Conservation (phyloP, 2,797 vertebrate genomes). For the Buphagus erythrorhynchus region DNA sequence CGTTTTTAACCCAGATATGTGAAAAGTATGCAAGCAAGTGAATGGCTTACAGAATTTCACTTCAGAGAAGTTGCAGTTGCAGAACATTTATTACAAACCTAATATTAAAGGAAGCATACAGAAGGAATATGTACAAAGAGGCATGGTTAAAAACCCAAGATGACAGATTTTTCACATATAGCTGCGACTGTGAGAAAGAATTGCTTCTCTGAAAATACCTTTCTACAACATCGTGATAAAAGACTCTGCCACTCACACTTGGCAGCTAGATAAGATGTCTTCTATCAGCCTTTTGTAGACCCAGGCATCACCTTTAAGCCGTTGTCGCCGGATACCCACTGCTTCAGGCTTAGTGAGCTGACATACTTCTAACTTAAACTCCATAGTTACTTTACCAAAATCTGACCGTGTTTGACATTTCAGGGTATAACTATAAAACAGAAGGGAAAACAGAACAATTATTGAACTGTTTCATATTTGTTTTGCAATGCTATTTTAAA, state of each 20-base stretch:
- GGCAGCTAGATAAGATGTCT: slow-evolving; percentile 87
- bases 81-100: background rate
- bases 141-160: background rate
- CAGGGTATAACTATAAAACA: slow-evolving; percentile 85
- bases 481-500: background rate
- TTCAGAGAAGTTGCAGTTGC: slow-evolving; percentile 26
- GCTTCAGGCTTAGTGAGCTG: slow-evolving; percentile 85
- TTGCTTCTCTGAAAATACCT: background rate
- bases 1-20: slow-evolving; percentile 1
- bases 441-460: background rate
- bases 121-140: background rate
- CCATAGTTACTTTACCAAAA: slow-evolving; percentile 91
- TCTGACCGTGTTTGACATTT: slow-evolving; percentile 90
- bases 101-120: background rate
- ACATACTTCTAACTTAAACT: slow-evolving; percentile 95
- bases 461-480: background rate
- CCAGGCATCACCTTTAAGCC: slow-evolving; percentile 95
- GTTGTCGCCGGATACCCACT: slow-evolving; percentile 87
- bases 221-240: background rate
- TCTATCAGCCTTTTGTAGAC: slow-evolving; percentile 95
- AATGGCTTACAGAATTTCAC: background rate
- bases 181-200: background rate
- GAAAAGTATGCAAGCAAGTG: background rate
- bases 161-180: slow-evolving; percentile 26
- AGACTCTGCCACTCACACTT: slow-evolving; percentile 70